These are phyloP conservation scores for Malurus leucopterus DNA, from an alignment of 2,797 vertebrate species.

Conservation along the genomic window DNA sequence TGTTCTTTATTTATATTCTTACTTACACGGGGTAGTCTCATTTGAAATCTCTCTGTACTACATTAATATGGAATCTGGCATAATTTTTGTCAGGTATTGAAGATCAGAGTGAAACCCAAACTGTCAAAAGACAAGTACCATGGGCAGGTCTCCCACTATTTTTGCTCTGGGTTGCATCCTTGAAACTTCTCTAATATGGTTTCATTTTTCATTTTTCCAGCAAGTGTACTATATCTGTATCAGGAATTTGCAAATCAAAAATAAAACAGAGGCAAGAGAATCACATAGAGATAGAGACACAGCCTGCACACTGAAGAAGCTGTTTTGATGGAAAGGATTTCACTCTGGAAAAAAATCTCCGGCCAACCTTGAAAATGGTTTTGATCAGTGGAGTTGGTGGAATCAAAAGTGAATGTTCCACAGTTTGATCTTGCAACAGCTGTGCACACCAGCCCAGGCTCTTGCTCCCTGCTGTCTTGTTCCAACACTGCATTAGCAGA, in stretches of 20 bases:
- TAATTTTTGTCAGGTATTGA: not conserved
- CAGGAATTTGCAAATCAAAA: not conserved
- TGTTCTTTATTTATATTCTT: not conserved
- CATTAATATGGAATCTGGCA: not conserved
- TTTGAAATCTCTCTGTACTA: not conserved
- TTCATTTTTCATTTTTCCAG: not conserved
- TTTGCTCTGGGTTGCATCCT: not conserved
- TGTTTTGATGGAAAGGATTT: not conserved
- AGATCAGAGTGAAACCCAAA: not conserved
- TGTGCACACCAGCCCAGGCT: not conserved
- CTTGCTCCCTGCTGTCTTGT: not conserved
- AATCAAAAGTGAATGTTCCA: not conserved
- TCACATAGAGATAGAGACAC: not conserved
- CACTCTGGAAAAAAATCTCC: fast-evolving
- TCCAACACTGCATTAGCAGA: not conserved
- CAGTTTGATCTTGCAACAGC: conserved; percentile 1
- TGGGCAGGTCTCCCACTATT: not conserved
- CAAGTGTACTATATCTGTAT: not conserved
- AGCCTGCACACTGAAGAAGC: not conserved
- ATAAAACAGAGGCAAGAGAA: not conserved
- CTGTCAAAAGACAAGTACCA: not conserved
- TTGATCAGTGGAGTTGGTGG: not conserved
- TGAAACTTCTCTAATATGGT: not conserved
- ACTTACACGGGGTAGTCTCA: not conserved
- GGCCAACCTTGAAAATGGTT: not conserved